phyloP scores from a whole-genome alignment of 1,140 invertebrate genomes.

The Pseudomyrmex pallidus region DNA sequence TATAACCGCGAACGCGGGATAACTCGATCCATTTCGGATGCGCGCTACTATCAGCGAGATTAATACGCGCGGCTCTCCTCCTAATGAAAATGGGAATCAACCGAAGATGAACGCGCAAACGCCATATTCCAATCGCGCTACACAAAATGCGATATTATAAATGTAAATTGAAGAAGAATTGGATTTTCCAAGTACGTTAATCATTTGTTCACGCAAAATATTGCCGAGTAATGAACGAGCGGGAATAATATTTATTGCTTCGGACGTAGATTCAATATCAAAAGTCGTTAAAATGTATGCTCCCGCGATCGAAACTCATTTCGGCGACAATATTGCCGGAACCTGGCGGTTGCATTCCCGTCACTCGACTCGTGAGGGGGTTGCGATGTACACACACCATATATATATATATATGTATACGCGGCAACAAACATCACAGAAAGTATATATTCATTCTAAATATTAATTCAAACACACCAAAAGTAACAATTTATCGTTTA shows the following conservation, averaged over 20 bases:
- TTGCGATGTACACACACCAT: too few relatives aligned
- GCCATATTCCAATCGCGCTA: constrained; percentile 4
- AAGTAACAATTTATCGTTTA: constrained; percentile 51
- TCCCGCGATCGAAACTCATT: constrained; percentile 52
- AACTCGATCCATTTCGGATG: constrained; percentile 41
- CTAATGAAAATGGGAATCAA: constrained; percentile 62
- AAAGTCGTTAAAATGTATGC: constrained; percentile 52
- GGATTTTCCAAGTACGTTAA: constrained; percentile 52
- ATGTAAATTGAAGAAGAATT: constrained; percentile 54
- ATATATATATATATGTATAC: too few relatives aligned
- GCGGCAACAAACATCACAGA: constrained; percentile 26
- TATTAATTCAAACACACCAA: constrained; percentile 52
- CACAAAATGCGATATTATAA: constrained; percentile 34
- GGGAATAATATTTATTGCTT: constrained; percentile 56
- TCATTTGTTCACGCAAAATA: constrained; percentile 59
- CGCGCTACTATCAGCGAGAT: constrained; percentile 43
- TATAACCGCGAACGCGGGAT: constrained; percentile 33
- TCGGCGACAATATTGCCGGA: constrained; percentile 59
- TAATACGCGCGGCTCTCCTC: constrained; percentile 38
- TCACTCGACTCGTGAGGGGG: constrained; percentile 20
- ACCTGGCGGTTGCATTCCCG: constrained; percentile 32
- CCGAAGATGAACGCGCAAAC: constrained; percentile 33
- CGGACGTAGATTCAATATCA: constrained; percentile 54
- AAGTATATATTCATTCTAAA: neutral
- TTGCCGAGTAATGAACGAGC: constrained; percentile 44